These are phyloP conservation scores for Amphipyra berbera DNA, from an alignment of 2,888 invertebrate species.

Conservation along the genomic window DNA sequence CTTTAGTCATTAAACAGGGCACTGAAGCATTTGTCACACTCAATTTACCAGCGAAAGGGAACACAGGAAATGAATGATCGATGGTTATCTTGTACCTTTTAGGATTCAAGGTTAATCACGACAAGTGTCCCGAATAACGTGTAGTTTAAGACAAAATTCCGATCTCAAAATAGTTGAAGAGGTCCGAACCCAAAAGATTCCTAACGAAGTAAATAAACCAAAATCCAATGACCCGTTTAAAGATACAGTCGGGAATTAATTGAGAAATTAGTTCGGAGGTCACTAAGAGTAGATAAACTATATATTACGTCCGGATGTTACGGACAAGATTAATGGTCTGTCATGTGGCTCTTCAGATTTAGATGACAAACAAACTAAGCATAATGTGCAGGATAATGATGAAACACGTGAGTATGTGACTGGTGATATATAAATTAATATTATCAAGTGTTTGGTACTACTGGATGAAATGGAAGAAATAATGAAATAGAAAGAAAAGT, in stretches of 20 bases:
- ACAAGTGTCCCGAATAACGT: slow-evolving; percentile 19
- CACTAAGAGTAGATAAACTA: slow-evolving; percentile 52
- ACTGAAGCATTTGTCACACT: slow-evolving; percentile 72
- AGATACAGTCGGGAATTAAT: slow-evolving; percentile 39
- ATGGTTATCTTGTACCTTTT: slow-evolving; percentile 25
- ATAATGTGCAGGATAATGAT: slow-evolving; percentile 9
- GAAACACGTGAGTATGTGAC: not conserved
- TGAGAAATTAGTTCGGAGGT: slow-evolving; percentile 44
- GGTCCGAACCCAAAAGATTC: slow-evolving; percentile 11
- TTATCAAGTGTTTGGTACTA: not conserved
- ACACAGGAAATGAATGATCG: slow-evolving; percentile 49
- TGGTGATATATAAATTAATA: slow-evolving; percentile 1
- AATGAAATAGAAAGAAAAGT: too few relatives aligned
- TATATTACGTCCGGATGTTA: slow-evolving; percentile 45
- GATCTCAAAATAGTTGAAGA: not conserved
- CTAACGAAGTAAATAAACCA: slow-evolving; percentile 3
- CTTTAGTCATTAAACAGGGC: slow-evolving; percentile 70
- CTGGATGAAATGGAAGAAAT: too few relatives aligned
- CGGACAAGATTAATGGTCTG: slow-evolving; percentile 50
- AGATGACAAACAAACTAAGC: slow-evolving; percentile 38
- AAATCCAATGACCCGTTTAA: slow-evolving; percentile 18
- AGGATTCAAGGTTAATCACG: slow-evolving; percentile 45
- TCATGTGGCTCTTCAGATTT: slow-evolving; percentile 38
- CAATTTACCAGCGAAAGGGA: slow-evolving; percentile 72
- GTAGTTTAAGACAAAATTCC: not conserved